phyloP scores from a whole-genome alignment of 2,888 invertebrate species.

The Bedellia somnulentella region DNA sequence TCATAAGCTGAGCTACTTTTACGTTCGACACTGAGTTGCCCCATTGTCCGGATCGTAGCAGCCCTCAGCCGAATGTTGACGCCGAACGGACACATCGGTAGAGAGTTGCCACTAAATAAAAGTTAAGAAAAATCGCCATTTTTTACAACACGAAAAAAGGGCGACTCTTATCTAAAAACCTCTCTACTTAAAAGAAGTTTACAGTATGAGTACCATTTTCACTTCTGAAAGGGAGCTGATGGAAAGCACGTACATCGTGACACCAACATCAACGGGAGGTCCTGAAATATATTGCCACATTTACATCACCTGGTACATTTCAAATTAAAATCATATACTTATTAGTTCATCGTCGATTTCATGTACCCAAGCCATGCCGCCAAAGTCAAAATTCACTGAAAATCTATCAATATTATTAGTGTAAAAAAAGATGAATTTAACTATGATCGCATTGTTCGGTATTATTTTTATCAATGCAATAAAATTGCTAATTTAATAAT shows the following conservation, averaged over 20 bases:
- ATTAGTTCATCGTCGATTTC: too few relatives aligned
- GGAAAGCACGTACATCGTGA: too few relatives aligned
- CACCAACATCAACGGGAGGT: constrained; percentile 80
- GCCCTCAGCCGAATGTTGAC: constrained; percentile 23
- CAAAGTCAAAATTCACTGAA: too few relatives aligned
- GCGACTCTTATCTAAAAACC: constrained; percentile 10
- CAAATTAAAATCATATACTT: too few relatives aligned
- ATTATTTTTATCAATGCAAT: too few relatives aligned
- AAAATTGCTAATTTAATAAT: too few relatives aligned
- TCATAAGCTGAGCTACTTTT: constrained; percentile 24
- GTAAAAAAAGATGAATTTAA: too few relatives aligned
- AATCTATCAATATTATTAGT: too few relatives aligned
- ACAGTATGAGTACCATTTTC: constrained; percentile 66
- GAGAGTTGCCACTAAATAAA: constrained; percentile 22
- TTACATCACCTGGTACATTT: constrained; percentile 1
- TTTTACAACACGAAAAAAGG: constrained; percentile 18
- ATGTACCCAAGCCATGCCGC: too few relatives aligned
- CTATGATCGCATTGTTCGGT: too few relatives aligned
- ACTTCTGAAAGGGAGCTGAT: constrained; percentile 87
- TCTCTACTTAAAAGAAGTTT: constrained; percentile 28
- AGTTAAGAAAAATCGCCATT: constrained; percentile 13
- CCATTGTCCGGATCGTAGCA: constrained; percentile 6
- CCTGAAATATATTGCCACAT: constrained; percentile 54
- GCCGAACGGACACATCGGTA: constrained; percentile 18
- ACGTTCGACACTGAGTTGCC: constrained; percentile 22